Base-by-base conservation (phyloP, 2,113 vertebrate species). In the Centropristis striata region DNA sequence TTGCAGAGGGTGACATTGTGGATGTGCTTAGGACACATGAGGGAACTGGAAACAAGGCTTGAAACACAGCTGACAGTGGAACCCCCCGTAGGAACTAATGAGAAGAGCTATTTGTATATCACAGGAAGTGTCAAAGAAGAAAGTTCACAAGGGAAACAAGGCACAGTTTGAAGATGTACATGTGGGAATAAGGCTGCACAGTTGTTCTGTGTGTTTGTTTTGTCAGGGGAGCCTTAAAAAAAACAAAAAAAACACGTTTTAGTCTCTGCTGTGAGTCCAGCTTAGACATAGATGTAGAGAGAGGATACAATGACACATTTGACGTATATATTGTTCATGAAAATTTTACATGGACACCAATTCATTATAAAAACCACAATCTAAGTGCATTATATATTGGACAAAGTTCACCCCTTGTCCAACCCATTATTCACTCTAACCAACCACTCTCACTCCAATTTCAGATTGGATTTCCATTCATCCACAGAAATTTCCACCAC, bases 21-120 rank as follows among this genome's bases (percentile, higher is more conserved):
- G 60, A 75, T 78, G 55, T 74, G 69, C 36, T 59, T 32, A 50
- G 71, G 75, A 82, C 67, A 61, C 50, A 59, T 59, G 71, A 77
- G 67, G 68, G 21, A 83, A 47, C 64, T 51, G 71, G 25, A 79
- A 66, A 50, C 20, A 5, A 49, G 37, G 28, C 41, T 71, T 61
- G 11, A 63, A 80, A 69, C 36, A 28, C 59, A 46, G 25, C 12
- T 1, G 13, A 18, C 39, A 64, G 20, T 46, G 18, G 23, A 59
- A n/a, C 21, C 42, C 44, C 57, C 54, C 14, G n/a, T 54, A 58
- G 74, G 51, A 65, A 55, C 57, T 82, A 86, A 88, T 83, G 86
- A 86, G 86, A 42, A 12, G 36, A 60, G n/a, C 51, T 53, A 75
- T 82, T 89, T 82, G 79, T 66, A 53, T 58, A 78, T 83, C 72